Conservation (phyloP, 1,140 invertebrate genomes). For the Sycobia sp. region DNA sequence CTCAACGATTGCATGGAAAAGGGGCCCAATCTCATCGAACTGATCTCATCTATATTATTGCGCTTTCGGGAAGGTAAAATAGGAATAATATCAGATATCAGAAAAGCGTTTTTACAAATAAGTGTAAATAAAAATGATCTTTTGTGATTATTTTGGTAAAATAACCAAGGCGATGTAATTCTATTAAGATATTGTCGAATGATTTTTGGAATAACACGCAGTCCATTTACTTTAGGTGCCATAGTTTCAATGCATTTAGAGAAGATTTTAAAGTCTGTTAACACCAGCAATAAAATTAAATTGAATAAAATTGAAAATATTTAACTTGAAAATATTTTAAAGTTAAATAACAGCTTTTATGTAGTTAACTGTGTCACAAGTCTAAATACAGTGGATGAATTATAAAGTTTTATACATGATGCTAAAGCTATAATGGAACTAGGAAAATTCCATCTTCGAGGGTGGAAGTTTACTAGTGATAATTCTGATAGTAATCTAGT, state of each 20-base stretch:
- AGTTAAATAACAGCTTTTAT: constrained; percentile 17
- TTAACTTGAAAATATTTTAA: constrained; percentile 19
- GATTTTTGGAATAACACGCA: constrained; percentile 39
- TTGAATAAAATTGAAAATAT: too few species aligned
- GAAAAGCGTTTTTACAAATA: constrained; percentile 56
- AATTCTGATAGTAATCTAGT: not conserved
- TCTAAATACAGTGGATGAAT: not conserved
- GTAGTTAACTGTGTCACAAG: constrained; percentile 28
- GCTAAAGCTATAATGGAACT: constrained; percentile 13
- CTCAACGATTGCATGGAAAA: constrained; percentile 36
- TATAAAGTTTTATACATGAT: not conserved
- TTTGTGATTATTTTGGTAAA: constrained; percentile 48
- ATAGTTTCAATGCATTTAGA: constrained; percentile 38
- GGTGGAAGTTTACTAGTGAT: constrained; percentile 21
- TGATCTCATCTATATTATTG: constrained; percentile 47
- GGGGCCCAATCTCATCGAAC: constrained; percentile 51
- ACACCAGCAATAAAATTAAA: not conserved
- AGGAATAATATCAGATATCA: constrained; percentile 53
- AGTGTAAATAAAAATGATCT: constrained; percentile 42
- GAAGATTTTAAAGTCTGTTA: not conserved
- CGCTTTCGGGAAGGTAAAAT: constrained; percentile 47
- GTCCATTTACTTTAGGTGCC: constrained; percentile 45
- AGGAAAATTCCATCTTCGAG: constrained; percentile 21
- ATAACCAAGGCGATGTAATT: constrained; percentile 27
- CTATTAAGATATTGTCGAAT: constrained; percentile 40